Percentiles rank a stretch among this genome's conserved stretches.
Evolutionary conservation across 1,140 invertebrate genomes (phyloP).

Genomic region (Galleria mellonella): DNA sequence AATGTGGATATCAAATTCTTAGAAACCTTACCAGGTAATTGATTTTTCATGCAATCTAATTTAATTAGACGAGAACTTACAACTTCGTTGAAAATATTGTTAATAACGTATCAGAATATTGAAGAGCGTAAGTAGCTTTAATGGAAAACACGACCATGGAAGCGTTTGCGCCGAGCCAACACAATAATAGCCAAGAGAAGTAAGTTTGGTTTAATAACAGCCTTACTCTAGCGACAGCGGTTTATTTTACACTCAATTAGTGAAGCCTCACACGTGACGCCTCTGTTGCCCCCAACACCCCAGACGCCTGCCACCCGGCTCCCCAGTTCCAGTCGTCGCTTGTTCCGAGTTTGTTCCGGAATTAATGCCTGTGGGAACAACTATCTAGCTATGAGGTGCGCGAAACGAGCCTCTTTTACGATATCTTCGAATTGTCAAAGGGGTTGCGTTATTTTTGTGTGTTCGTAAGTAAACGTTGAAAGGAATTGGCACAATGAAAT

Average conservation of each 20-base stretch:
- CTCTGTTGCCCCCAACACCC: constrained; percentile 3
- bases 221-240: constrained; percentile 20
- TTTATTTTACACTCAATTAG: constrained; percentile 31
- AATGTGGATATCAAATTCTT: background rate
- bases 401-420: background rate
- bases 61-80: too few species aligned
- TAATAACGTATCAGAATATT: background rate
- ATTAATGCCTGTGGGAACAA: constrained; percentile 5
- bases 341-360: constrained; percentile 7
- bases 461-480: background rate
- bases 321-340: constrained; percentile 8
- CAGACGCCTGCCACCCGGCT: constrained; percentile 1
- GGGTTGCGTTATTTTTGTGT: background rate
- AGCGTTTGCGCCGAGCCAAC: background rate
- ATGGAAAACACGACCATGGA: background rate
- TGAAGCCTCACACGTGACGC: constrained; percentile 19
- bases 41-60: too few species aligned
- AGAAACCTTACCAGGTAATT: too few species aligned
- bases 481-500: too few species aligned
- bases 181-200: background rate
- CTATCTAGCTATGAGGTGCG: background rate
- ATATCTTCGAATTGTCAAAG: constrained; percentile 1
- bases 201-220: constrained; percentile 22
- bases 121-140: background rate
- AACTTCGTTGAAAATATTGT: too few species aligned